phyloP scores from a whole-genome alignment of 2,888 invertebrate species.

The Netelia fuscicornis region DNA sequence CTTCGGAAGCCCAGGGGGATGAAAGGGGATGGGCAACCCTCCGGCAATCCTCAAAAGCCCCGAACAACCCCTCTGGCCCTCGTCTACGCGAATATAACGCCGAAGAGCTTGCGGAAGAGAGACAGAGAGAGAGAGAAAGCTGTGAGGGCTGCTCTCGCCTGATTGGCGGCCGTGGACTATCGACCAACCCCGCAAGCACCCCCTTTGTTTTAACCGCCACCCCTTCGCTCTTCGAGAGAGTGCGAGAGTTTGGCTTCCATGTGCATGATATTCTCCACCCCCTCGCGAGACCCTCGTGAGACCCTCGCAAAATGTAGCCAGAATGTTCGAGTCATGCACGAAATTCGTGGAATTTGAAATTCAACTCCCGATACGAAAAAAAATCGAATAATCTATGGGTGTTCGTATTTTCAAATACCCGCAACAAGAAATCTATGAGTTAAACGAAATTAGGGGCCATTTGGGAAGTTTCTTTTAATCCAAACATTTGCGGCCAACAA shows the following conservation, averaged over 20 bases:
- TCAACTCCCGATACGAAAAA: background rate
- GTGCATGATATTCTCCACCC: conserved; percentile 10
- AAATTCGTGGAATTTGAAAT: background rate
- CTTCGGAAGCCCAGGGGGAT: conserved; percentile 36
- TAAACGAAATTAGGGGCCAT: too few species aligned
- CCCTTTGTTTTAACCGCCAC: conserved; percentile 83
- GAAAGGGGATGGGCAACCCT: conserved; percentile 39
- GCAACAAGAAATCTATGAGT: too few species aligned
- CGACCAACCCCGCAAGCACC: conserved; percentile 83
- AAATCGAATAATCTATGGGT: background rate
- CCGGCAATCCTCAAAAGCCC: conserved; percentile 50
- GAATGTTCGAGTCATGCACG: background rate
- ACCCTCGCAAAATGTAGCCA: background rate
- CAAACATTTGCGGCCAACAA: background rate
- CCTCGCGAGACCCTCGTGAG: background rate
- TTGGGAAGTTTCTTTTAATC: background rate
- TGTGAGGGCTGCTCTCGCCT: conserved; percentile 79
- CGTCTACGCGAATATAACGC: conserved; percentile 36
- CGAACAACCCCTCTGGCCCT: conserved; percentile 52
- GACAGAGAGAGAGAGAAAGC: background rate
- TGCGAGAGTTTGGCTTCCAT: background rate
- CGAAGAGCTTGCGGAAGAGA: conserved; percentile 33
- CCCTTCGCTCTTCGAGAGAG: conserved; percentile 23
- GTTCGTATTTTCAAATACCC: too few species aligned
- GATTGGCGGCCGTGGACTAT: conserved; percentile 84